These are phyloP conservation scores for Drosophila lacteicornis DNA, from an alignment of 1,140 invertebrate genomes.

Conservation along the genomic window DNA sequence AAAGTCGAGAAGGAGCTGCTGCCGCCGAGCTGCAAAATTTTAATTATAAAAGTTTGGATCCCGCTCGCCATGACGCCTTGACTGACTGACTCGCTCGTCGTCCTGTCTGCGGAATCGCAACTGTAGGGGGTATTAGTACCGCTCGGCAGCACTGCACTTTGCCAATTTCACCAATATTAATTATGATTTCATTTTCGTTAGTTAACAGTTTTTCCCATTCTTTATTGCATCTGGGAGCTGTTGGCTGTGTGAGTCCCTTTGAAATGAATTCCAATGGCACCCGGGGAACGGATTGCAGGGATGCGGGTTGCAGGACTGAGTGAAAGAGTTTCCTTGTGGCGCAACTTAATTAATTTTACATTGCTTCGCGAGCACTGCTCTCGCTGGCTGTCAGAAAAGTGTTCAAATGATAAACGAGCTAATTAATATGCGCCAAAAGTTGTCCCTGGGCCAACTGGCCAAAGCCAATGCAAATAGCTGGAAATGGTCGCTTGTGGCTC, in stretches of 20 bases:
- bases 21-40: constrained; percentile 65
- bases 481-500: constrained; percentile 49
- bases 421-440: constrained; percentile 77
- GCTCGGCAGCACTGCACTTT: constrained; percentile 48
- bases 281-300: neutral
- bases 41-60: constrained; percentile 83
- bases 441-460: constrained; percentile 19
- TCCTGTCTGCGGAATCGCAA: constrained; percentile 22
- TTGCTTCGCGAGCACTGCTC: constrained; percentile 57
- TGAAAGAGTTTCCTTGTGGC: constrained; percentile 61
- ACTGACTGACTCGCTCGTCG: constrained; percentile 23
- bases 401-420: constrained; percentile 81
- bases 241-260: constrained; percentile 6
- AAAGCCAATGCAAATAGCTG: constrained; percentile 43
- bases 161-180: constrained; percentile 80
- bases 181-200: constrained; percentile 75
- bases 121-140: constrained; percentile 47
- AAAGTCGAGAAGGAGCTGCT: constrained; percentile 21
- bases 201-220: constrained; percentile 46
- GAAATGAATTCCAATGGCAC: constrained; percentile 50
- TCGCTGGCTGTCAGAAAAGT: constrained; percentile 70
- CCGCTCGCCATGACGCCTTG: constrained; percentile 64
- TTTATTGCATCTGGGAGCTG: constrained; percentile 22
- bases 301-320: neutral
- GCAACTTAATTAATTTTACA: constrained; percentile 82